These are phyloP conservation scores for Buphagus erythrorhynchus DNA, from an alignment of 2,797 vertebrate species.

Conservation along the genomic window DNA sequence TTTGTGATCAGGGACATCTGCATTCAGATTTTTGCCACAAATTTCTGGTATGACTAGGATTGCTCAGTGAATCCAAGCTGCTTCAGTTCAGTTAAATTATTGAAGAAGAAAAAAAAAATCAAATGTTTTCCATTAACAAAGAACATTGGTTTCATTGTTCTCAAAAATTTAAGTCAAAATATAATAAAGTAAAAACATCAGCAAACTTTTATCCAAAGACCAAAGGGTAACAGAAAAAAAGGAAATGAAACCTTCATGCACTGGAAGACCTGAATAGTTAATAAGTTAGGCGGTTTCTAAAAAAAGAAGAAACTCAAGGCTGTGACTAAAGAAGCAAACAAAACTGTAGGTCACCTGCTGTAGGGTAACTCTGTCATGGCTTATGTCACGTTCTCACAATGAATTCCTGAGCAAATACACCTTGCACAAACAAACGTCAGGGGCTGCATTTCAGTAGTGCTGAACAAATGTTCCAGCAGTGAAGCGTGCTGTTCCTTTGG, in stretches of 20 bases:
- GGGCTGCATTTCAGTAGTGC: constrained; percentile 20
- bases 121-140: neutral
- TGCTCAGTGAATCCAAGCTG: neutral
- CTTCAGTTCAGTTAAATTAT: neutral
- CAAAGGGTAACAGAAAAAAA: neutral
- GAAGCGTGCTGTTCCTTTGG: neutral
- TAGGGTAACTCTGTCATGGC: neutral
- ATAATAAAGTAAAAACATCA: neutral
- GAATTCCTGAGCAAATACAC: constrained; percentile 76
- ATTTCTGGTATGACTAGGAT: neutral
- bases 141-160: neutral
- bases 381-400: constrained; percentile 78
- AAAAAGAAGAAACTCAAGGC: constrained; percentile 37
- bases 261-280: neutral
- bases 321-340: constrained; percentile 17
- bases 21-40: neutral
- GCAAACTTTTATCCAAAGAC: neutral
- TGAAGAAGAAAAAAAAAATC: neutral
- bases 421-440: constrained; percentile 78
- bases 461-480: constrained; percentile 17
- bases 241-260: neutral
- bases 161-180: neutral
- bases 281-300: neutral
- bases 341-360: constrained; percentile 47
- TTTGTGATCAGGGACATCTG: neutral